Percentiles rank a stretch among this genome's conserved stretches.
Evolutionary conservation across 2,797 vertebrate genomes (phyloP).

Genomic region (Platyrinchus mystaceus): DNA sequence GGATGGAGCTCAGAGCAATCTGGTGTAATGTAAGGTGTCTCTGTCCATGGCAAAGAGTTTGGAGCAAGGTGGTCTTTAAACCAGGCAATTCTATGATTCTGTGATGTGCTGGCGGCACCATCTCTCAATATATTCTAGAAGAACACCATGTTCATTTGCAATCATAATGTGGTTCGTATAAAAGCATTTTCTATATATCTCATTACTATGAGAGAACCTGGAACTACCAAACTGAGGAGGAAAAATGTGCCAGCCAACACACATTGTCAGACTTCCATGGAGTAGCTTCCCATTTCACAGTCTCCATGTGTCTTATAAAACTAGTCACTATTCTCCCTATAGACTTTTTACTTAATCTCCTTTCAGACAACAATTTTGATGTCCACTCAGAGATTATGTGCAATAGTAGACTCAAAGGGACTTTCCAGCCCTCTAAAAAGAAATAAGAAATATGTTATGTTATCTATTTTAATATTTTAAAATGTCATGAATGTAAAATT

Average conservation of each 20-base stretch:
- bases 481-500: background rate
- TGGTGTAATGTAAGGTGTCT: background rate
- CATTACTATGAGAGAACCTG: background rate
- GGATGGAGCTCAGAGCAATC: background rate
- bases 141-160: background rate
- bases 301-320: background rate
- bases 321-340: background rate
- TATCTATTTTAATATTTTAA: background rate
- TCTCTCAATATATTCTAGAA: background rate
- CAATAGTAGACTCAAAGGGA: background rate
- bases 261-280: background rate
- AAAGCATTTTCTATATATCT: background rate
- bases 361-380: background rate
- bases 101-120: background rate
- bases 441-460: background rate
- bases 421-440: background rate
- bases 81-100: background rate
- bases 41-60: background rate
- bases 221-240: background rate
- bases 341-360: background rate
- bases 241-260: background rate
- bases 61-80: background rate
- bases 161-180: background rate
- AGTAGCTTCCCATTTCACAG: background rate
- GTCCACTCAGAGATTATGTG: background rate